phyloP scores from a whole-genome alignment of 2,113 vertebrate genomes.

The Hemiscyllium ocellatum region DNA sequence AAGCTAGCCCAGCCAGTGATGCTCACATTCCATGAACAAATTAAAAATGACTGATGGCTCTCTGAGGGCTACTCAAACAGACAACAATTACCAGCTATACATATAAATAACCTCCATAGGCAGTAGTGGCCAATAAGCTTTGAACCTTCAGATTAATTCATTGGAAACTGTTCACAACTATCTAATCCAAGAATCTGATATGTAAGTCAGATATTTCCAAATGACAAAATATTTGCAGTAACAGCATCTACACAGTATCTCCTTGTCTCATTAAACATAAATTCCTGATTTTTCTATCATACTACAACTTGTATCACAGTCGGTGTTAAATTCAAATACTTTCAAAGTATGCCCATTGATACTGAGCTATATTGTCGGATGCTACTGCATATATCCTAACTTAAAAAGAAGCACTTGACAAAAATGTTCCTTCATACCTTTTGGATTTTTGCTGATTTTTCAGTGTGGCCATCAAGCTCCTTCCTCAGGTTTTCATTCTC shows the following conservation, averaged over 20 bases:
- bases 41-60: neutral
- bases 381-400: neutral
- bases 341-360: neutral
- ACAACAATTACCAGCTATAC: no score
- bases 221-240: neutral
- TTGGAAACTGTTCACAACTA: no score
- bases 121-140: neutral
- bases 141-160: neutral
- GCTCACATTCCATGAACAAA: no score
- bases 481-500: slow-evolving; percentile 78
- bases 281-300: neutral
- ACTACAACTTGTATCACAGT: neutral
- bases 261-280: neutral
- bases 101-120: neutral
- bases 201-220: neutral
- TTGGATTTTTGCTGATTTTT: slow-evolving; percentile 77
- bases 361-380: neutral
- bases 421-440: slow-evolving; percentile 64
- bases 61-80: neutral
- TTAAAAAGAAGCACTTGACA: neutral
- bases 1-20: no score
- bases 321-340: neutral
- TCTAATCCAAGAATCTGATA: no score
- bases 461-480: slow-evolving; percentile 67
- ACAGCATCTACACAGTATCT: neutral